Evolutionary conservation across 2,888 invertebrate genomes (phyloP).

Genomic region (Miltochrista miniata): DNA sequence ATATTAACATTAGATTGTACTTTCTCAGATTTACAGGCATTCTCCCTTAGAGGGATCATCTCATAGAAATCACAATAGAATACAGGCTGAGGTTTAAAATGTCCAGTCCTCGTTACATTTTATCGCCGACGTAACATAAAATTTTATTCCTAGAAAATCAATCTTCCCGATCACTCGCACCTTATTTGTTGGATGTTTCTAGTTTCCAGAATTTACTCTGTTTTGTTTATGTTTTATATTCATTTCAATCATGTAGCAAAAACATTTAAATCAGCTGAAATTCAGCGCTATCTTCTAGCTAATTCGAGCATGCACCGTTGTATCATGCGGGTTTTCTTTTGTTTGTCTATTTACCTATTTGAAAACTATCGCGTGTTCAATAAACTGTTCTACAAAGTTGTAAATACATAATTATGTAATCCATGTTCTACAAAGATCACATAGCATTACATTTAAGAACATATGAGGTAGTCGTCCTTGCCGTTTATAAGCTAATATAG

Average conservation of each 20-base stretch:
- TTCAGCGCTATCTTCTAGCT: too few relatives aligned
- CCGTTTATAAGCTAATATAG: neutral
- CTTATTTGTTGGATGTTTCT: conserved; percentile 1
- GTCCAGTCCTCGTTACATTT: conserved; percentile 10
- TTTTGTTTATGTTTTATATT: too few relatives aligned
- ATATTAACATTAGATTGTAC: too few relatives aligned
- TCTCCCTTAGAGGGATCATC: too few relatives aligned
- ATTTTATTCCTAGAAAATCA: conserved; percentile 5
- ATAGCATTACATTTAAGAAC: neutral
- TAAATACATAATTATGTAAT: too few relatives aligned
- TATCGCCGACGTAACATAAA: conserved; percentile 5
- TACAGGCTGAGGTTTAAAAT: conserved; percentile 5
- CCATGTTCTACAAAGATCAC: neutral
- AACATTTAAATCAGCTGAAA: neutral
- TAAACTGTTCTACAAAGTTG: too few relatives aligned
- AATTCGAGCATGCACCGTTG: too few relatives aligned
- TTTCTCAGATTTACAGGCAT: too few relatives aligned
- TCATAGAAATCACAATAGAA: neutral
- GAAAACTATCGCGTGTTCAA: too few relatives aligned
- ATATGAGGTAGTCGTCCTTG: neutral
- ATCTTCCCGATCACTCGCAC: neutral
- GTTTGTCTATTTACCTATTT: too few relatives aligned
- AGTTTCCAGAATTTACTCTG: neutral
- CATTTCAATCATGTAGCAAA: neutral
- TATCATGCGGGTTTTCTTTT: too few relatives aligned